These are phyloP conservation scores for Passer montanus DNA, from an alignment of 2,113 vertebrate species.

Conservation along the genomic window DNA sequence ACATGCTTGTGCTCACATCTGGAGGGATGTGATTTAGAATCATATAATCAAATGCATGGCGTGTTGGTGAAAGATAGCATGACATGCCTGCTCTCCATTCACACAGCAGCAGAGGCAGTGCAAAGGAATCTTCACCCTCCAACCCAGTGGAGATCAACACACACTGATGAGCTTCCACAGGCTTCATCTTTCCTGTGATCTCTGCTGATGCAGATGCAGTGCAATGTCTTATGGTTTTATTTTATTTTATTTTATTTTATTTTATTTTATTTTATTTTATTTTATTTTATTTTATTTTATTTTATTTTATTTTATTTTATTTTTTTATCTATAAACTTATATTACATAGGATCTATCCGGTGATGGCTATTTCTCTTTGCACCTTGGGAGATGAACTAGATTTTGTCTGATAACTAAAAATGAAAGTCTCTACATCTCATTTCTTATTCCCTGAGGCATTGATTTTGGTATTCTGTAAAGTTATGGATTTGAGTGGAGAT, in stretches of 20 bases:
- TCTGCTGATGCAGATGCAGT: neutral
- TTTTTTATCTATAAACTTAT: neutral
- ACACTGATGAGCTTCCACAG: neutral
- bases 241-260: neutral
- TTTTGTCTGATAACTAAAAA: constrained; percentile 10
- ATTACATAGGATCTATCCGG: neutral
- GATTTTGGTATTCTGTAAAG: constrained; percentile 22
- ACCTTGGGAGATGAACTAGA: neutral
- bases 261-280: neutral
- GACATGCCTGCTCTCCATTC: neutral
- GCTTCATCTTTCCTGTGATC: neutral
- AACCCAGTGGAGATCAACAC: neutral
- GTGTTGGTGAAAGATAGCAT: neutral
- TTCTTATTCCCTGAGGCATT: constrained; percentile 11
- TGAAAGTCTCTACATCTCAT: neutral
- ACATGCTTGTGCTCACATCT: neutral
- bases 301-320: neutral
- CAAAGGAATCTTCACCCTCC: neutral
- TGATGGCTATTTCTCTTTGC: neutral
- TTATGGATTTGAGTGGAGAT: neutral
- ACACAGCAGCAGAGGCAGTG: neutral
- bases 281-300: neutral
- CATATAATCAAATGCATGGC: neutral
- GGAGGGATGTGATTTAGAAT: neutral
- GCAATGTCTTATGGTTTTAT: neutral